Conservation (phyloP, 2,113 vertebrate genomes). For the Columbina picui region DNA sequence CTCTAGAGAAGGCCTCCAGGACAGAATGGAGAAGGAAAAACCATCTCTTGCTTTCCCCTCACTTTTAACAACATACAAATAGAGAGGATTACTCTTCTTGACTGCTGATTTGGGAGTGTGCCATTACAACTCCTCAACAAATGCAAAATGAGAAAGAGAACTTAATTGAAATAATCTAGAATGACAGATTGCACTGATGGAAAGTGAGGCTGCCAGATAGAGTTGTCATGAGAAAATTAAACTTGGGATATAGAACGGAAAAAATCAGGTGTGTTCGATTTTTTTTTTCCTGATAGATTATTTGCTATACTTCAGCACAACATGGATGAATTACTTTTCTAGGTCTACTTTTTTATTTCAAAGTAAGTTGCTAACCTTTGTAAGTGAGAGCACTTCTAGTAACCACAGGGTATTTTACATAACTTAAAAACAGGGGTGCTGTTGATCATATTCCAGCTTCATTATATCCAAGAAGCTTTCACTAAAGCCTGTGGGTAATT, state of each 20-base stretch:
- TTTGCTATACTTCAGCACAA: not conserved
- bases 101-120: not conserved
- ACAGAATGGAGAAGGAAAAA: not conserved
- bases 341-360: not conserved
- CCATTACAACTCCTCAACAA: not conserved
- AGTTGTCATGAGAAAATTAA: not conserved
- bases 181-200: slow-evolving; percentile 23
- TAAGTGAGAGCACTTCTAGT: not conserved
- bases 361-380: not conserved
- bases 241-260: not conserved
- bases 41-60: not conserved
- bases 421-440: not conserved
- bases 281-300: not conserved
- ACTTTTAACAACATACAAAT: not conserved
- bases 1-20: not conserved
- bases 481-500: not conserved
- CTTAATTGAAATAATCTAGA: slow-evolving; percentile 34
- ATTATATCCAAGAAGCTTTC: not conserved
- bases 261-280: not conserved
- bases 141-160: slow-evolving; percentile 25
- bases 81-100: not conserved
- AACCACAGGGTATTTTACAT: not conserved
- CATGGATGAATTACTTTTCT: not conserved
- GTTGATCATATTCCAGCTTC: not conserved
- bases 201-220: slow-evolving; percentile 15